Conservation (phyloP, 2,113 vertebrate genomes). For the Grammomys dolichurus region DNA sequence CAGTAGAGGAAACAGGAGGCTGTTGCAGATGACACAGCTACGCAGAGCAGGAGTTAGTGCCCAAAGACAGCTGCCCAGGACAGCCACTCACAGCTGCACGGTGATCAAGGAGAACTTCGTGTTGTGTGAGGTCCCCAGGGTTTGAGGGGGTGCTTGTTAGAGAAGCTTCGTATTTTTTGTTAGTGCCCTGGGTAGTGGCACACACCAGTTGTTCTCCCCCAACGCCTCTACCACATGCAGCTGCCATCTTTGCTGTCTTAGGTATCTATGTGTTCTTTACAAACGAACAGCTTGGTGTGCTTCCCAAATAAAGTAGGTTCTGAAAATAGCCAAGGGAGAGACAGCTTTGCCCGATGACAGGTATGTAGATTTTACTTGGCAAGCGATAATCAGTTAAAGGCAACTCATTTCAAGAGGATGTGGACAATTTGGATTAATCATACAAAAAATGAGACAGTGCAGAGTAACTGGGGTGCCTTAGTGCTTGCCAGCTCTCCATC, state of each 20-base stretch:
- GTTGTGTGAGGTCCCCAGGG: background rate
- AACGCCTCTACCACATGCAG: background rate
- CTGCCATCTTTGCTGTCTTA: background rate
- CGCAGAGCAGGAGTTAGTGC: background rate
- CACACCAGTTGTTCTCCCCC: background rate
- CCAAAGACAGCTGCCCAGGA: too few relatives aligned
- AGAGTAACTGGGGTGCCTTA: accelerated
- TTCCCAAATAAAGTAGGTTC: background rate
- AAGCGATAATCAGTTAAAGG: background rate
- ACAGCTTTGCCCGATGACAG: background rate
- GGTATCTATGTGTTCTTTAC: background rate
- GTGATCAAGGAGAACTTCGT: background rate
- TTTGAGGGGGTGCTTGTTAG: background rate
- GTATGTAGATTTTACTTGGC: background rate
- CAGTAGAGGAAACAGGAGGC: background rate
- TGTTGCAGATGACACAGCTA: background rate
- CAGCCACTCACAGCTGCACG: background rate
- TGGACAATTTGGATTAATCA: background rate
- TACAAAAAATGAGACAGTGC: background rate
- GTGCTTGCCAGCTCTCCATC: background rate
- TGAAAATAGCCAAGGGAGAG: background rate
- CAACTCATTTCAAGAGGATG: background rate
- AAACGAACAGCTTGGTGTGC: background rate
- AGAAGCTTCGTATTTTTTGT: background rate
- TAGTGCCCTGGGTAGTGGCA: background rate